A percentile compares a stretch with the other conserved stretches of the same genome.
Conservation (phyloP, 2,113 vertebrate genomes). For the Onychorhynchus coronatus region DNA sequence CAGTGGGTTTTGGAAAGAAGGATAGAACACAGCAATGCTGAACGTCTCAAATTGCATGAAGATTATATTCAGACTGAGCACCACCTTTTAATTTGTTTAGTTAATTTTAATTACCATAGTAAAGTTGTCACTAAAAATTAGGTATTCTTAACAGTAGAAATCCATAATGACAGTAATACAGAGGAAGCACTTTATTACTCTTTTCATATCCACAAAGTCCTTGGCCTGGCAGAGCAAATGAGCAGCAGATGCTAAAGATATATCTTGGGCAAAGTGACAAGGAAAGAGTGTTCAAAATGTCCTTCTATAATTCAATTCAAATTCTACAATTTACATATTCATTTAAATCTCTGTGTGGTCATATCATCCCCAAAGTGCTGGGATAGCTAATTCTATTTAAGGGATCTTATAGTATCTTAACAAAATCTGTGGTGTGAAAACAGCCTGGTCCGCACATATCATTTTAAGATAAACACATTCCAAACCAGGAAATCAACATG, state of each 20-base stretch:
- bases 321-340: constrained; percentile 15
- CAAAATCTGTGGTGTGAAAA: constrained; percentile 37
- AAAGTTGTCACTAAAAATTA: background rate
- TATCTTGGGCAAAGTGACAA: constrained; percentile 11
- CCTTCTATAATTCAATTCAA: background rate
- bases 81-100: background rate
- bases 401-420: background rate
- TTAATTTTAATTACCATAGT: background rate
- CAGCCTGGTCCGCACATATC: background rate
- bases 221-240: constrained; percentile 6
- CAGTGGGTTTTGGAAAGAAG: background rate
- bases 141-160: background rate
- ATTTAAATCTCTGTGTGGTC: background rate
- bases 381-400: background rate
- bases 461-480: background rate
- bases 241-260: constrained; percentile 31
- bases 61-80: background rate
- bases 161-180: background rate
- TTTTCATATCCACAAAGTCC: background rate
- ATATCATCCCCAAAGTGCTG: background rate
- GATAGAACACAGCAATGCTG: background rate
- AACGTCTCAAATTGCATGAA: background rate
- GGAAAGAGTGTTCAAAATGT: background rate
- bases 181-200: background rate
- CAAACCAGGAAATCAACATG: background rate